Evolutionary conservation across 2,888 invertebrate genomes (phyloP), one percentile per base, ranked within the genome.

Genomic region (Actias luna): DNA sequence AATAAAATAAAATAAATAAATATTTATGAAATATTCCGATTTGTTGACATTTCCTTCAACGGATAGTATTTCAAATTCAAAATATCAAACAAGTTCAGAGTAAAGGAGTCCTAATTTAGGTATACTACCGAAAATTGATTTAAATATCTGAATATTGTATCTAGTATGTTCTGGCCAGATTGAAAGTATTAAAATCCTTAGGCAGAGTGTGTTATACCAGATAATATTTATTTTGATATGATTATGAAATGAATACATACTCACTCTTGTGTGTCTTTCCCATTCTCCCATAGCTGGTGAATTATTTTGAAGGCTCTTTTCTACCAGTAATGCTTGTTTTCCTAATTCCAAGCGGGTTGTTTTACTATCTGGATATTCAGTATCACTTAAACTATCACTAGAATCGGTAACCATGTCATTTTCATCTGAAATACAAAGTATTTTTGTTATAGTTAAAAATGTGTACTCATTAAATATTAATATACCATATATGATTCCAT

Each of bases 211-310:
- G n/a, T 39, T 39, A 39, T 18, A 5, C 8, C 1, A 4, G 14
- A 14, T 10, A 1, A 27, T n/a, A 46, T 55, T n/a, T 55, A 16
- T 42, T 33, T 5, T 31, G 14, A 27, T 33, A 60, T 31, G 25
- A 25, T 12, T 10, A 60, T 10, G 31, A 62, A 46, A 35, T 18
- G n/a, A 81, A 87, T 88, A 88, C 88, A 85, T 89, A 89, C 90
- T 90, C 93, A 96, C 97, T 92, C 94, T 96, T 22, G 98, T 98
- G 87, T 98, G 95, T 73, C 95, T 95, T 81, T 98, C 98, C 98
- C 98, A 98, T 69, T 95, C 94, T 25, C 98, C 98, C 60, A 98
- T 89, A 4, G 84, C 79, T 0, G 88, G 87, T 0, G 76, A 89
- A 27, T 93, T 86, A 62, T 94, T 93, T 68, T 94, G 88, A 36